Percentiles rank a stretch among this genome's conserved stretches.
phyloP scores from a whole-genome alignment of 2,797 vertebrate genomes.

The Chelonia mydas region DNA sequence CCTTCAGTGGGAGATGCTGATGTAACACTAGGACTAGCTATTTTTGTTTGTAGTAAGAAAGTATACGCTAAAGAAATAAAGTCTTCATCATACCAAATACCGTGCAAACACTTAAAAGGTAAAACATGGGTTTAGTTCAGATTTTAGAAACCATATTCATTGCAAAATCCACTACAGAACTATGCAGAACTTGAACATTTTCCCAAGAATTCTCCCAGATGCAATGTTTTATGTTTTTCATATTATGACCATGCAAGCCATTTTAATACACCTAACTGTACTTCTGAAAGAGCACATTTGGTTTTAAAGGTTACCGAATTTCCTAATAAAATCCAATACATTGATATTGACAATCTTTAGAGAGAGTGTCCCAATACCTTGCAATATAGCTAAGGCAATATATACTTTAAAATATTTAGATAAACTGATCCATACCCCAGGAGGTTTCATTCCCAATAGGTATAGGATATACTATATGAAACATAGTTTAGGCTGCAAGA shows the following conservation, averaged over 20 bases:
- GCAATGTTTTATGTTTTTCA: neutral
- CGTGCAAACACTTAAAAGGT: neutral
- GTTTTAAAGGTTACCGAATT: neutral
- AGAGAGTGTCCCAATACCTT: neutral
- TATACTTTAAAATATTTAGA: neutral
- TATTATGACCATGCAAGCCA: no score
- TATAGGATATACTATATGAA: neutral
- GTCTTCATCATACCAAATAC: neutral
- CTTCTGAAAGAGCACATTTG: neutral
- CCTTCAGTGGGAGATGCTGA: slow-evolving; percentile 42
- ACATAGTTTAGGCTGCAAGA: neutral
- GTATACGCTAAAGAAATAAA: neutral
- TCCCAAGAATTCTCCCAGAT: neutral
- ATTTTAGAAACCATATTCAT: neutral
- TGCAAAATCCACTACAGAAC: neutral
- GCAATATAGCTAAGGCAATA: neutral
- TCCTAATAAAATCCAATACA: neutral
- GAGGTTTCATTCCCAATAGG: neutral
- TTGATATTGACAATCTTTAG: neutral
- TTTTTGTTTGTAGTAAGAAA: neutral
- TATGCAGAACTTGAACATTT: neutral
- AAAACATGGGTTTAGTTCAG: neutral
- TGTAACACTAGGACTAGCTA: neutral
- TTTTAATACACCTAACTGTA: no score
- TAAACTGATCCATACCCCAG: neutral